Evolutionary conservation across 2,888 invertebrate genomes (phyloP).

Genomic region (Celastrina argiolus): DNA sequence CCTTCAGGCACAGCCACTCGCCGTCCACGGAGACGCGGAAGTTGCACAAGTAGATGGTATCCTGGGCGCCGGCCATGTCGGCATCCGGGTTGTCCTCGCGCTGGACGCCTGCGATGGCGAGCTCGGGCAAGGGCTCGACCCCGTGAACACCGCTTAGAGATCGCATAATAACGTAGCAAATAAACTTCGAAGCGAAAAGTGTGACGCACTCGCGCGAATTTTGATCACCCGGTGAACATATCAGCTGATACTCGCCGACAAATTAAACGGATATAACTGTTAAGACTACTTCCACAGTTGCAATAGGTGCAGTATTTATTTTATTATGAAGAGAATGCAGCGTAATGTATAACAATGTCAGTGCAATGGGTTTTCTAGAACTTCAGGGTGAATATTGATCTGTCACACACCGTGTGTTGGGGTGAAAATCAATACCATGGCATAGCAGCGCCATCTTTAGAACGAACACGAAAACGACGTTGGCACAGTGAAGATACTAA

Average conservation of each 20-base stretch:
- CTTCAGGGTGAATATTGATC: conserved; percentile 65
- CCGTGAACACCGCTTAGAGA: conserved; percentile 66
- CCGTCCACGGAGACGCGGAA: conserved; percentile 98
- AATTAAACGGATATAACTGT: background rate
- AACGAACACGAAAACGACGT: conserved; percentile 18
- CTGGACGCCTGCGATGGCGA: conserved; percentile 57
- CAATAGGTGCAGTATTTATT: background rate
- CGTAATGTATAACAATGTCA: conserved; percentile 41
- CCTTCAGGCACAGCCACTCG: conserved; percentile 97
- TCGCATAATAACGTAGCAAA: conserved; percentile 75
- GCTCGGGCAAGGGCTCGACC: conserved; percentile 67
- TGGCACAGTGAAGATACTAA: background rate
- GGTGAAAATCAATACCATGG: conserved; percentile 62
- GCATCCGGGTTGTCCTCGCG: conserved; percentile 60
- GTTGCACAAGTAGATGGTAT: conserved; percentile 97
- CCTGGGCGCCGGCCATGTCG: conserved; percentile 92
- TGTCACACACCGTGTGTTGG: conserved; percentile 42
- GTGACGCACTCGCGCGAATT: conserved; percentile 53
- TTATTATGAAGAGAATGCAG: conserved; percentile 35
- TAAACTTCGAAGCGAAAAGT: conserved; percentile 67
- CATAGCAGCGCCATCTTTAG: conserved; percentile 57
- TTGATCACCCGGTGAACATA: conserved; percentile 56
- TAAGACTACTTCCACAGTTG: background rate
- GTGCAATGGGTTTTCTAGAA: conserved; percentile 53
- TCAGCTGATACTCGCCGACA: conserved; percentile 37